Conservation (phyloP, 2,888 invertebrate genomes). For the Penaeus monodon region DNA sequence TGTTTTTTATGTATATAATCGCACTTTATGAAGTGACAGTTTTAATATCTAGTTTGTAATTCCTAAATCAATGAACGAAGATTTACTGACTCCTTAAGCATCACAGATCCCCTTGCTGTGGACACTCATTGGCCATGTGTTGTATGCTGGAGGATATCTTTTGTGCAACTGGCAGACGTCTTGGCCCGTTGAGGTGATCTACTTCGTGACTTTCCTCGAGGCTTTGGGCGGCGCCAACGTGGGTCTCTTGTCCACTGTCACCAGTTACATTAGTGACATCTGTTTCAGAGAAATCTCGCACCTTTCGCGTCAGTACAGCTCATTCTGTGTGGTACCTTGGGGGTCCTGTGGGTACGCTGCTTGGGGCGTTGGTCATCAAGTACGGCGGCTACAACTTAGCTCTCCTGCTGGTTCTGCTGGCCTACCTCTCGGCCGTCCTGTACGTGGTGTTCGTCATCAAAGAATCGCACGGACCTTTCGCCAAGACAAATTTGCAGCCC, state of each 20-base stretch:
- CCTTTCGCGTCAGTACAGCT: conserved; percentile 76
- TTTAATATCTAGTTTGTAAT: no score
- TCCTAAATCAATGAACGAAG: no score
- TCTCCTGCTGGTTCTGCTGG: conserved; percentile 66
- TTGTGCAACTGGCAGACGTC: conserved; percentile 35
- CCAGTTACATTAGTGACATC: conserved; percentile 66
- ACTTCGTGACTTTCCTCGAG: conserved; percentile 56
- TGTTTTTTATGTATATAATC: no score
- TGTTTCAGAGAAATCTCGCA: conserved; percentile 75
- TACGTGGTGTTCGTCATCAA: conserved; percentile 66
- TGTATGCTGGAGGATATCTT: conserved; percentile 45
- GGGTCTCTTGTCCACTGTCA: conserved; percentile 66
- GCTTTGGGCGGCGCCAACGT: conserved; percentile 75
- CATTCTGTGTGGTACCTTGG: conserved; percentile 71
- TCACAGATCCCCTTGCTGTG: conserved; percentile 51
- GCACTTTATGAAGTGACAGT: no score
- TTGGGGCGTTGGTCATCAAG: conserved; percentile 66
- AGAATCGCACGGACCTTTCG: conserved; percentile 52
- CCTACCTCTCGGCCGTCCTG: conserved; percentile 65
- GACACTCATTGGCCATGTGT: conserved; percentile 31
- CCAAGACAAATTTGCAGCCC: conserved; percentile 17
- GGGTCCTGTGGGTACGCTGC: conserved; percentile 66
- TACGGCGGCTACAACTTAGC: conserved; percentile 65
- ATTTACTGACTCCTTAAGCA: no score
- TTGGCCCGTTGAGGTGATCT: conserved; percentile 43